phyloP scores from a whole-genome alignment of 2,113 vertebrate genomes.

The Rattus rattus region DNA sequence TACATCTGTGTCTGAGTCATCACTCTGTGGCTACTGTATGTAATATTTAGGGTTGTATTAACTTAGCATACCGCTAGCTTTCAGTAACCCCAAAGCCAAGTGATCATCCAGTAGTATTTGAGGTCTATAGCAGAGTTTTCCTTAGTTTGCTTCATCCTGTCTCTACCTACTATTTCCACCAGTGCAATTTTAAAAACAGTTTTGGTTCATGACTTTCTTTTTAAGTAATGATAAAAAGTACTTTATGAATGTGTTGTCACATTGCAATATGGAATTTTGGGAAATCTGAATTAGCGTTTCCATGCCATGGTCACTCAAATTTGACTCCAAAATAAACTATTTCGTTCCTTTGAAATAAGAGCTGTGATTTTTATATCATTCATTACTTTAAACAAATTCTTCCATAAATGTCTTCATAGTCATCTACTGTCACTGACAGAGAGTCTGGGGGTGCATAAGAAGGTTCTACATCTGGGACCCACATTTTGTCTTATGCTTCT shows the following conservation, averaged over 20 bases:
- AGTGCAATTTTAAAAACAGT: not conserved
- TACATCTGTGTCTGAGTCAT: not conserved
- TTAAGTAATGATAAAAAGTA: not conserved
- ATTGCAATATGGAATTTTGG: not conserved
- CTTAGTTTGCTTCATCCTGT: no score
- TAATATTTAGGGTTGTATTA: no score
- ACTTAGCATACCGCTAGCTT: not conserved
- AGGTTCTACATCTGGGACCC: not conserved
- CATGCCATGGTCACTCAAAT: not conserved
- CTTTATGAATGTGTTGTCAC: not conserved
- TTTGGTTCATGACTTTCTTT: not conserved
- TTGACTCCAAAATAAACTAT: not conserved
- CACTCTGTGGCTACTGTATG: no score
- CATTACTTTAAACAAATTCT: slow-evolving; percentile 12
- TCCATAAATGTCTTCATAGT: not conserved
- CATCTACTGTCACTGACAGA: not conserved
- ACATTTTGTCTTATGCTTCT: not conserved
- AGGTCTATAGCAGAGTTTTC: not conserved
- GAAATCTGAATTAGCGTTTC: not conserved
- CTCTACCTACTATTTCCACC: not conserved
- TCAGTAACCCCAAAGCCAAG: not conserved
- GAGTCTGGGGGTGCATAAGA: not conserved
- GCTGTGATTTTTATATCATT: not conserved
- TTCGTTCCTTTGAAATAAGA: not conserved
- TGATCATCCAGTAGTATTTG: not conserved